These are phyloP conservation scores for Portevinia maculata DNA, from an alignment of 2,888 invertebrate genomes.

Conservation along the genomic window DNA sequence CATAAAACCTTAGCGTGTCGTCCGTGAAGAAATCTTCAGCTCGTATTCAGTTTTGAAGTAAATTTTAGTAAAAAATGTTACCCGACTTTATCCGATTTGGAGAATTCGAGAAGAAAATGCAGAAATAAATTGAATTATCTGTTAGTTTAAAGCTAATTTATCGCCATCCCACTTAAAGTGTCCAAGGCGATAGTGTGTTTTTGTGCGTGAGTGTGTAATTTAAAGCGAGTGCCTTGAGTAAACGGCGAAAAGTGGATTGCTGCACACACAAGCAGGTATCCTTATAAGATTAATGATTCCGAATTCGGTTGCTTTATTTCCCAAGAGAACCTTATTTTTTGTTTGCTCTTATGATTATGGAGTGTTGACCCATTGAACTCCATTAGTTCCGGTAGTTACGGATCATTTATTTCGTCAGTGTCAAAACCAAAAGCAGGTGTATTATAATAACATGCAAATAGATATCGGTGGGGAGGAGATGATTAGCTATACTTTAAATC, in stretches of 20 bases:
- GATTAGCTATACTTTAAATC: no score
- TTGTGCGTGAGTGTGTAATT: background rate
- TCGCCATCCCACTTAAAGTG: conserved; percentile 49
- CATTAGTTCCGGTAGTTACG: conserved; percentile 55
- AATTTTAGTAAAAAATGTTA: no score
- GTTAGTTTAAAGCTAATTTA: conserved; percentile 72
- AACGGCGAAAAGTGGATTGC: conserved; percentile 55
- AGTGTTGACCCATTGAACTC: conserved; percentile 32
- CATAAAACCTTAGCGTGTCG: background rate
- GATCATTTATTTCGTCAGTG: conserved; percentile 35
- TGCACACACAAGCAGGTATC: conserved; percentile 67
- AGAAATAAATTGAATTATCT: conserved; percentile 72
- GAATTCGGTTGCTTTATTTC: conserved; percentile 68
- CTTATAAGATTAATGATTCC: conserved; percentile 68
- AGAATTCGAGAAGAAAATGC: conserved; percentile 33
- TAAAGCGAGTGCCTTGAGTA: background rate
- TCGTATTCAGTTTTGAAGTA: background rate
- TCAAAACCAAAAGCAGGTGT: background rate
- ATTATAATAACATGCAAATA: no score
- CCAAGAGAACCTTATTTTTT: conserved; percentile 22
- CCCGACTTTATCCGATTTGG: no score
- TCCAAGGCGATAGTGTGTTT: background rate
- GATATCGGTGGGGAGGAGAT: no score
- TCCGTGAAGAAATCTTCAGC: background rate
- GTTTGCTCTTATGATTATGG: conserved; percentile 29